Percentiles rank a stretch among this genome's conserved stretches.
These are phyloP conservation scores for Bubalus kerabau DNA, from an alignment of 2,113 vertebrate species.

Conservation along the genomic window DNA sequence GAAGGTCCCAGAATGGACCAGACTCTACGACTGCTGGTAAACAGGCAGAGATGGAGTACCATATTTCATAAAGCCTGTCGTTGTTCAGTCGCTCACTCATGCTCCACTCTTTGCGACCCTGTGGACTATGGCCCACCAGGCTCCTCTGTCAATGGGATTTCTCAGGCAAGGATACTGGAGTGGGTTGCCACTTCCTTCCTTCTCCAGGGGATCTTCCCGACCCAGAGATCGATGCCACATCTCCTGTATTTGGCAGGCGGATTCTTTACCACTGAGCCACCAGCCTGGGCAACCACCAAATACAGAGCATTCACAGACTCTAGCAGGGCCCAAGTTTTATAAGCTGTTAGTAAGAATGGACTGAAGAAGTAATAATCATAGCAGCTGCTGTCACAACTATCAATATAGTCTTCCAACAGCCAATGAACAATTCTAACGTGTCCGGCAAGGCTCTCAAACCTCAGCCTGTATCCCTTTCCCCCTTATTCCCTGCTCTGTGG, in stretches of 20 bases:
- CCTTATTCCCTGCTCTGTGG: fast-evolving
- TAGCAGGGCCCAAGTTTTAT: background rate
- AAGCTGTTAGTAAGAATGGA: background rate
- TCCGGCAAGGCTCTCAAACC: background rate
- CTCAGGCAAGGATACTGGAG: background rate
- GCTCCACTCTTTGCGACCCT: background rate
- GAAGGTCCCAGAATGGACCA: background rate
- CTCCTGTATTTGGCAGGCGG: background rate
- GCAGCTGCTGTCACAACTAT: background rate
- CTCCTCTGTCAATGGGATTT: background rate
- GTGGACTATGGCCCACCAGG: background rate
- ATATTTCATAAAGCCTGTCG: background rate
- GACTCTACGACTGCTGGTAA: background rate
- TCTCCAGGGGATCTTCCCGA: background rate
- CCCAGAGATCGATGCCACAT: background rate
- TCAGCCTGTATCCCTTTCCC: background rate
- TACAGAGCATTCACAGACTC: background rate
- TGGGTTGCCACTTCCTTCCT: background rate
- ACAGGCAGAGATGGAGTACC: background rate
- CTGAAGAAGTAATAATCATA: background rate
- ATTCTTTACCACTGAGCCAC: background rate
- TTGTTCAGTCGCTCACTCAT: background rate
- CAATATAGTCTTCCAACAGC: background rate
- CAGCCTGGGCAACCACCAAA: background rate
- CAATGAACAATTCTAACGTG: background rate